These are phyloP conservation scores for Rhagoletis zephyria DNA, from an alignment of 1,140 invertebrate genomes.

Conservation along the genomic window DNA sequence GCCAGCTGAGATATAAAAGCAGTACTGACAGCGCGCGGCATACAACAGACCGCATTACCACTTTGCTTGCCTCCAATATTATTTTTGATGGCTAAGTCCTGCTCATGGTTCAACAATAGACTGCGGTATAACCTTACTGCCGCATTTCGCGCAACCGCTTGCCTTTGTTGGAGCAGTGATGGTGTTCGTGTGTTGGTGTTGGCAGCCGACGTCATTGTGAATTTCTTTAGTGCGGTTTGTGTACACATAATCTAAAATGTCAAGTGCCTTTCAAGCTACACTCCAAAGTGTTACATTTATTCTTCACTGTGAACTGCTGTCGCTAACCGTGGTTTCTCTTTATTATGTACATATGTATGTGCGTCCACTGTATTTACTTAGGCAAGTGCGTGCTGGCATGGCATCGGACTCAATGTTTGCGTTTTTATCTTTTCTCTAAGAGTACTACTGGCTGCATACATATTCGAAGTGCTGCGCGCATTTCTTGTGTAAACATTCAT, in stretches of 20 bases:
- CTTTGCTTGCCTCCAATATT: not conserved
- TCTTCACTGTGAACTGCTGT: not conserved
- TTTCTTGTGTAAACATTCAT: conserved; percentile 40
- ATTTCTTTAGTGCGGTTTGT: conserved; percentile 46
- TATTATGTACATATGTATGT: not conserved
- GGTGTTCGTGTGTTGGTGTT: not conserved
- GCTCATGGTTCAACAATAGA: not conserved
- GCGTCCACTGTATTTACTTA: not conserved
- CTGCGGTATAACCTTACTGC: not conserved
- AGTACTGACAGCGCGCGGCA: not conserved
- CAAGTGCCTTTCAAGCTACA: conserved; percentile 48
- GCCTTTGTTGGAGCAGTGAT: not conserved
- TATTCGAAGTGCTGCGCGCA: not conserved
- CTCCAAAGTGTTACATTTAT: conserved; percentile 37
- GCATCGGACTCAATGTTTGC: not conserved
- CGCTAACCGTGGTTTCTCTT: not conserved
- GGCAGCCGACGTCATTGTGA: conserved; percentile 39
- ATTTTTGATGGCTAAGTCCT: not conserved
- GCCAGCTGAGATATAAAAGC: not conserved
- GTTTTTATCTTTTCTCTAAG: not conserved
- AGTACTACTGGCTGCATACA: not conserved
- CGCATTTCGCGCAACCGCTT: not conserved
- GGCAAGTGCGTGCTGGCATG: not conserved
- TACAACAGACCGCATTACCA: conserved; percentile 6
- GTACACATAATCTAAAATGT: conserved; percentile 52